Conservation (phyloP, 2,113 vertebrate species). For the Sisor rabdophorus region DNA sequence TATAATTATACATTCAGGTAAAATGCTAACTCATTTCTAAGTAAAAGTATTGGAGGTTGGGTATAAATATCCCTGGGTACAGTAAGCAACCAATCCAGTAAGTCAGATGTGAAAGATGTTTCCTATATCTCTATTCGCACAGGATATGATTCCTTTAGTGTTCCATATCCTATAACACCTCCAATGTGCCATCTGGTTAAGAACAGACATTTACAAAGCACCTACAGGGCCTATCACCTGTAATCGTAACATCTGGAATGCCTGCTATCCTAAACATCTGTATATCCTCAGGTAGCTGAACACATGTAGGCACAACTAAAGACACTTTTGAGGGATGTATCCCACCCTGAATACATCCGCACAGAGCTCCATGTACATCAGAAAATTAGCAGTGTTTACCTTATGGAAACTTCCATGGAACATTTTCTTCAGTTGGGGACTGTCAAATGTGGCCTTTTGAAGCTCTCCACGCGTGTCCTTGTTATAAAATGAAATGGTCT, state of each 20-base stretch:
- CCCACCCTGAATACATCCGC: constrained; percentile 8
- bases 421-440: constrained; percentile 79
- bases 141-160: background rate
- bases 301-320: constrained; percentile 39
- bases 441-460: constrained; percentile 85
- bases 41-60: background rate
- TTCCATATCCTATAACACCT: background rate
- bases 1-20: background rate
- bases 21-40: background rate
- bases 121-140: background rate
- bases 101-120: background rate
- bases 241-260: constrained; percentile 30
- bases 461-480: constrained; percentile 83
- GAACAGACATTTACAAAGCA: constrained; percentile 14
- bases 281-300: constrained; percentile 30
- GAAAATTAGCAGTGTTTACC: constrained; percentile 70
- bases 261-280: constrained; percentile 10
- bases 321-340: constrained; percentile 34
- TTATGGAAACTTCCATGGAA: constrained; percentile 99
- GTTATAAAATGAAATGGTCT: constrained; percentile 92
- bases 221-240: constrained; percentile 19
- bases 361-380: background rate
- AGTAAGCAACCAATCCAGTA: background rate
- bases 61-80: background rate
- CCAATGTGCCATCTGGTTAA: background rate